Conservation (phyloP, 1,140 invertebrate species). For the Bombyx mori region DNA sequence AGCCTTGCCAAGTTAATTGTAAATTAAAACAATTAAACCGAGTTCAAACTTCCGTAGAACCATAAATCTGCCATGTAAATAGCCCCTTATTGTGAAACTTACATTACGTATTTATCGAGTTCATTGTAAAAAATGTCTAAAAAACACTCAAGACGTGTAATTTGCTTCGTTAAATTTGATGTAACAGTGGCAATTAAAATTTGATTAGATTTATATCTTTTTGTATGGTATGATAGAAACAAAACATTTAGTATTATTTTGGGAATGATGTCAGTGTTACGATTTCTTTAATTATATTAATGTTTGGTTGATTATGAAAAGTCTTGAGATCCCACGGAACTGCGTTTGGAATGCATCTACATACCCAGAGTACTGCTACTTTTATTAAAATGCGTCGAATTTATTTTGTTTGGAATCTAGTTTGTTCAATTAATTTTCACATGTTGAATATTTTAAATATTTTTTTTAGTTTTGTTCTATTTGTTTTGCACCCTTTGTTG, state of each 20-base stretch:
- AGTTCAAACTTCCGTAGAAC: neutral
- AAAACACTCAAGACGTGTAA: constrained; percentile 27
- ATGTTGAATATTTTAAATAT: too few species aligned
- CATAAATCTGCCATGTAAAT: neutral
- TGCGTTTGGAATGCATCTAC: too few species aligned
- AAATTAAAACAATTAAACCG: constrained; percentile 1
- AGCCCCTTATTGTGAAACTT: too few species aligned
- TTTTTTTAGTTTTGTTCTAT: too few species aligned
- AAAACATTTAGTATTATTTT: constrained; percentile 18
- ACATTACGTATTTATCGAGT: too few species aligned
- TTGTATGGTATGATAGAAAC: constrained; percentile 13
- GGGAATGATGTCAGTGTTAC: constrained; percentile 1
- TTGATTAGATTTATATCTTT: constrained; percentile 41
- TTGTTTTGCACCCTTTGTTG: too few species aligned
- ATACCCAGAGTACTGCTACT: too few species aligned
- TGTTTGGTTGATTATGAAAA: neutral
- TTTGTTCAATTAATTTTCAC: too few species aligned
- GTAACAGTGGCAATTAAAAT: constrained; percentile 34
- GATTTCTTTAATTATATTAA: neutral
- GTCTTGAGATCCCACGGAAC: too few species aligned
- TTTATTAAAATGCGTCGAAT: too few species aligned
- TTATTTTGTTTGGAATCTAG: too few species aligned
- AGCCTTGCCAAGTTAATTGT: neutral
- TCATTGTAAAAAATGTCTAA: constrained; percentile 7
- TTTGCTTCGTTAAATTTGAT: constrained; percentile 25